phyloP scores from a whole-genome alignment of 2,888 invertebrate species.

The Craniophora ligustri region DNA sequence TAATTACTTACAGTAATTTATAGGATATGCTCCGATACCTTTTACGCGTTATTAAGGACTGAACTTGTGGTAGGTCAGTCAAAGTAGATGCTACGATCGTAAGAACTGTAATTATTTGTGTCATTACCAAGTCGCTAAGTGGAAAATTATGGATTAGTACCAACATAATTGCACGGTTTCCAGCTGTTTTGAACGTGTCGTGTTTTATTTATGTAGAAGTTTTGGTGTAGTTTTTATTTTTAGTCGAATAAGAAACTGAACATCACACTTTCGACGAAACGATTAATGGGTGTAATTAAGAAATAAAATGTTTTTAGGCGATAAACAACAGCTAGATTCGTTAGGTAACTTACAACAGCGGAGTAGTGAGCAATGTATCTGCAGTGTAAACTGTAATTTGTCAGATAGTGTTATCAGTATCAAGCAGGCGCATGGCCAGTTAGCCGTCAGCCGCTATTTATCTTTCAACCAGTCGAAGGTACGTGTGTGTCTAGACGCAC shows the following conservation, averaged over 20 bases:
- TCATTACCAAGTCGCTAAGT: slow-evolving; percentile 49
- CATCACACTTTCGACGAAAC: slow-evolving; percentile 37
- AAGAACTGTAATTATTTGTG: slow-evolving; percentile 47
- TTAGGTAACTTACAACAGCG: slow-evolving; percentile 31
- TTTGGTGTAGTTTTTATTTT: slow-evolving; percentile 32
- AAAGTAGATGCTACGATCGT: slow-evolving; percentile 5
- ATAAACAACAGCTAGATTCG: slow-evolving; percentile 23
- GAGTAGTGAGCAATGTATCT: slow-evolving; percentile 44
- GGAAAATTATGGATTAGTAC: slow-evolving; percentile 46
- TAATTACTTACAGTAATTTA: slow-evolving; percentile 51
- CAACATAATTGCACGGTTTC: slow-evolving; percentile 20
- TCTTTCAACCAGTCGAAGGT: slow-evolving; percentile 63
- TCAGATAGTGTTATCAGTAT: slow-evolving; percentile 70
- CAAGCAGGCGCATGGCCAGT: slow-evolving; percentile 67
- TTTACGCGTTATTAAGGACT: slow-evolving; percentile 40
- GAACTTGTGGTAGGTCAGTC: slow-evolving; percentile 42
- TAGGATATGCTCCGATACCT: slow-evolving; percentile 49
- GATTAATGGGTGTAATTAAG: slow-evolving; percentile 21
- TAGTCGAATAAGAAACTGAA: slow-evolving; percentile 2
- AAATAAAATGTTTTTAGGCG: slow-evolving; percentile 23
- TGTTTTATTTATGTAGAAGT: slow-evolving; percentile 21
- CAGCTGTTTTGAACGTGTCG: slow-evolving; percentile 8
- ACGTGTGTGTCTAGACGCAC: slow-evolving; percentile 56
- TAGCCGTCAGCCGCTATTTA: slow-evolving; percentile 68
- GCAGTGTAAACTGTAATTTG: slow-evolving; percentile 65